Conservation (phyloP, 1,140 invertebrate species). For the Tetramorium alpestre region DNA sequence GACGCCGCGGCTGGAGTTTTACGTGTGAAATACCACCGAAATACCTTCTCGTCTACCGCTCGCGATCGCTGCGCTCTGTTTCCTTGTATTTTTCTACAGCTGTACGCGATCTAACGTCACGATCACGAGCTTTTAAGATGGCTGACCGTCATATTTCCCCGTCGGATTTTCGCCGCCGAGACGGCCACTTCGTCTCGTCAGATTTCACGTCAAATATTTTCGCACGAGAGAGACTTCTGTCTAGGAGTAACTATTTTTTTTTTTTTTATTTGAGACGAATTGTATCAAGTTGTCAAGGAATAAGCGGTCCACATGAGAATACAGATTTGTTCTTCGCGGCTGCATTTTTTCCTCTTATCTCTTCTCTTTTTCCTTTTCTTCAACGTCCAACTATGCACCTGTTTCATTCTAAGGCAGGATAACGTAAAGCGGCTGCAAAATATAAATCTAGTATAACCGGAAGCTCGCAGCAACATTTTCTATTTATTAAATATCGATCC, state of each 20-base stretch:
- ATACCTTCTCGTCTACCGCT: not conserved
- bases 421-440: not conserved
- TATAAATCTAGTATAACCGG: not conserved
- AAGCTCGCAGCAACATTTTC: not conserved
- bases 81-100: constrained; percentile 6
- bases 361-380: not conserved
- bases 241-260: not conserved
- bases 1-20: not conserved
- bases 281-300: not conserved
- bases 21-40: not conserved
- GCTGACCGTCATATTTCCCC: not conserved
- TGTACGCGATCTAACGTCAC: not conserved
- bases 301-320: not conserved
- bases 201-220: not conserved
- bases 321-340: not conserved
- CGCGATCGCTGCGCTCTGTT: not conserved
- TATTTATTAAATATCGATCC: constrained; percentile 15
- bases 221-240: not conserved
- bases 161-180: not conserved
- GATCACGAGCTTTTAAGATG: not conserved
- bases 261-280: not conserved
- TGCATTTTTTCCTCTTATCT: not conserved
- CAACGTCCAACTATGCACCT: not conserved
- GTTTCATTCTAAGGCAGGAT: not conserved
- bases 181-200: not conserved